A percentile compares a stretch with the other conserved stretches of the same genome.
Conservation (phyloP, 2,888 invertebrate species). For the Alsophila aescularia region DNA sequence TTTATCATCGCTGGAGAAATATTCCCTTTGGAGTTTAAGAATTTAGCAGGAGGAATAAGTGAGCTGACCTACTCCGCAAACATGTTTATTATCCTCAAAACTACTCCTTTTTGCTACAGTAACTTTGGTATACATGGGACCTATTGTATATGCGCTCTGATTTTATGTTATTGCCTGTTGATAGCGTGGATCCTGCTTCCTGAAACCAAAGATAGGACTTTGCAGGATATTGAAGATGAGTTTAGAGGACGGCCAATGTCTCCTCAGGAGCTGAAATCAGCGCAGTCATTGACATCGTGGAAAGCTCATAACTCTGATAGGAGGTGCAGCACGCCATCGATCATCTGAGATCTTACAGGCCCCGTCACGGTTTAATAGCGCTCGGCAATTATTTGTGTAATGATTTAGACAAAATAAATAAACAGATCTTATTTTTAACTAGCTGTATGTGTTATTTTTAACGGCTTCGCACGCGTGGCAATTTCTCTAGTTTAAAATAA, state of each 20-base stretch:
- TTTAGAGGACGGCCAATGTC: constrained; percentile 60
- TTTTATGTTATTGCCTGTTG: constrained; percentile 58
- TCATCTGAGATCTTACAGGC: neutral
- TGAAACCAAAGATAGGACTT: constrained; percentile 70
- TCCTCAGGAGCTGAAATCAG: constrained; percentile 54
- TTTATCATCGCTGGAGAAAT: constrained; percentile 87
- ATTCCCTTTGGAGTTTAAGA: constrained; percentile 81
- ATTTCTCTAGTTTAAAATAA: too few species aligned
- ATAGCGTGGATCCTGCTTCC: constrained; percentile 61
- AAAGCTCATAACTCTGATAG: constrained; percentile 43
- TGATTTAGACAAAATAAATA: too few species aligned
- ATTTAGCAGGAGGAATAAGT: constrained; percentile 67
- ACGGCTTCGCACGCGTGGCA: too few species aligned
- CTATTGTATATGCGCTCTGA: constrained; percentile 53
- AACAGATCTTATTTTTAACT: too few species aligned
- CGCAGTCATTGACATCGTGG: constrained; percentile 54
- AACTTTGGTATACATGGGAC: constrained; percentile 59
- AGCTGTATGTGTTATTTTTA: too few species aligned
- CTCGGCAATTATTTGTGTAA: too few species aligned
- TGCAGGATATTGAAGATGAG: constrained; percentile 72
- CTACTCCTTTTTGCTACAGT: constrained; percentile 57
- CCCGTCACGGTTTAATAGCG: too few species aligned
- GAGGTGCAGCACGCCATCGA: neutral
- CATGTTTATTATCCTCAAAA: constrained; percentile 65
- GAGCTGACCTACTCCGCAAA: constrained; percentile 60